Base-by-base conservation (phyloP, 1,140 invertebrate species). In the Lordiphosa stackelbergi region DNA sequence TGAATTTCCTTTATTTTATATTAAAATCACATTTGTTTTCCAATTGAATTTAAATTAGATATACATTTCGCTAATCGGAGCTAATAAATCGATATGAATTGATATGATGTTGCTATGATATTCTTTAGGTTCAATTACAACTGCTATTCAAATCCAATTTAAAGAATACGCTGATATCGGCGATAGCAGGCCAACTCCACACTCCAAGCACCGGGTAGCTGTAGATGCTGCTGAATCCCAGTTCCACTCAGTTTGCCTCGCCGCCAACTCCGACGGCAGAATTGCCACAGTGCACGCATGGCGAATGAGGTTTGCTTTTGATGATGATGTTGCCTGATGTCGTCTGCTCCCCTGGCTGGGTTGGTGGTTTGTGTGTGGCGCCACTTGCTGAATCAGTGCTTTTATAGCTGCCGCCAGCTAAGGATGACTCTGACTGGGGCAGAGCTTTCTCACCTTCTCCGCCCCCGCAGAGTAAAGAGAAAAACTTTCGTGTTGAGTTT, bases 61-160 rank as follows among this genome's bases (percentile, higher is more conserved):
- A 11, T 12, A 53, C 55, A 66, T 57, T 75, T 59, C 24, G 22
- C 53, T 83, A 64, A 61, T 53, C 40, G 60, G 62, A 64, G 56
- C 34, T 38, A 64, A 35, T 81, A 72, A 41, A 72, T 69, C 68
- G 77, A 83, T 83, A 83, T 83, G 77, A 68, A 47, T 84, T 83
- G 77, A 83, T 83, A 83, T 83, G 77, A 84, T 84, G 78, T 83
- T 83, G 78, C 77, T 77, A 83, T 83, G 77, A 83, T 83, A 83
- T 83, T 83, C 78, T 73, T 84, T 77, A 73, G 77, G 77, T 83
- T 83, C 58, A 83, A 72, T 66, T 42, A 13, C 48, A 58, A 49
- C 24, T 10, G 38, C 40, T 12, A 43, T 13, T 28, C 9, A 11
- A 41, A 8, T 47, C 34, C 28, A 31, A 31, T 28, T 46, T 72